Conservation (phyloP, 2,888 invertebrate species). For the Eristalis arbustorum region DNA sequence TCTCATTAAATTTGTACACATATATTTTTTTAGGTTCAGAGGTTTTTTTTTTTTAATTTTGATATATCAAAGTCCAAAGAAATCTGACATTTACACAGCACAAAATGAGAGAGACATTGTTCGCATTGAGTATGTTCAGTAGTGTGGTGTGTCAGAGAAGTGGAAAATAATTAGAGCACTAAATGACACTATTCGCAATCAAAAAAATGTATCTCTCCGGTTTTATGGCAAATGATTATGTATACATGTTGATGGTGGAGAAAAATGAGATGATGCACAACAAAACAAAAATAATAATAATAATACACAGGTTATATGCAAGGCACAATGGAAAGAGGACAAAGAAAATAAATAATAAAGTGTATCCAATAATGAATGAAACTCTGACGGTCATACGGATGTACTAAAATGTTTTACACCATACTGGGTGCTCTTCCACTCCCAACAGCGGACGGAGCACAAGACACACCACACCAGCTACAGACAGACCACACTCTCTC, state of each 20-base stretch:
- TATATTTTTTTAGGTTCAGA: conserved; percentile 40
- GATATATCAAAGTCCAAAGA: conserved; percentile 62
- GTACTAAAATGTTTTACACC: conserved; percentile 22
- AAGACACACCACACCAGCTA: conserved; percentile 13
- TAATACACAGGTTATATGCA: conserved; percentile 10
- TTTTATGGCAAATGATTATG: conserved; percentile 13
- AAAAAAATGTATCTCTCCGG: conserved; percentile 9
- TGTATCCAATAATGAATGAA: conserved; percentile 50
- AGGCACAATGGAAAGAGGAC: conserved; percentile 7
- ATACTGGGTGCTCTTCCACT: conserved; percentile 37
- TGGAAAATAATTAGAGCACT: conserved; percentile 42
- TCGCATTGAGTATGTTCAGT: conserved; percentile 9
- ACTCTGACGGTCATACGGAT: conserved; percentile 16
- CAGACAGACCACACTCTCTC: conserved; percentile 27
- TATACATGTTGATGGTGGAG: conserved; percentile 34
- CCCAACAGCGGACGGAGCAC: conserved; percentile 21
- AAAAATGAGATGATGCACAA: conserved; percentile 48
- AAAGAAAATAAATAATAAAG: neutral
- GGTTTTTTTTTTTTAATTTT: conserved; percentile 45
- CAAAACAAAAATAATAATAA: neutral
- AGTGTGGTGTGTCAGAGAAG: conserved; percentile 9
- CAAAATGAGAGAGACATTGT: neutral
- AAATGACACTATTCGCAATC: conserved; percentile 45
- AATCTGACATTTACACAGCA: conserved; percentile 53
- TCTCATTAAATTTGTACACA: conserved; percentile 35